Evolutionary conservation across 2,797 vertebrate species (phyloP).

Genomic region (Labroides dimidiatus): DNA sequence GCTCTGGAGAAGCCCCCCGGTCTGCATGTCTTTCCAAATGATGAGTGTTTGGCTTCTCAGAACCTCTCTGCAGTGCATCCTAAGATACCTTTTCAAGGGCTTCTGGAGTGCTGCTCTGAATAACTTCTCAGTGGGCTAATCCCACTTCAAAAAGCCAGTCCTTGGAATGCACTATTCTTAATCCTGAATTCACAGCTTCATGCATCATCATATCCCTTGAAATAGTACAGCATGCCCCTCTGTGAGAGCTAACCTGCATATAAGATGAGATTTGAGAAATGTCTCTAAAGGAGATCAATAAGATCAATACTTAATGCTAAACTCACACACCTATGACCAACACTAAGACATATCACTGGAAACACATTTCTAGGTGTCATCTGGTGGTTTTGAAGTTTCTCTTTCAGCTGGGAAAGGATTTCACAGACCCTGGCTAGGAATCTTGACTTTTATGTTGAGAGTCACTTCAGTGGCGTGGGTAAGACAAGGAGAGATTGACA

Average conservation of each 20-base stretch:
- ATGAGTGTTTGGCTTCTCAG: slow-evolving; percentile 67
- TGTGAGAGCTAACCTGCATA: slow-evolving; percentile 24
- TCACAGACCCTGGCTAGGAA: slow-evolving; percentile 15
- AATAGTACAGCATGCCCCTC: slow-evolving; percentile 34
- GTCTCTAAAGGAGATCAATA: slow-evolving; percentile 32
- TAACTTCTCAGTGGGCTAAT: slow-evolving; percentile 73
- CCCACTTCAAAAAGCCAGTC: slow-evolving; percentile 75
- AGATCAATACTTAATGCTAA: slow-evolving; percentile 35
- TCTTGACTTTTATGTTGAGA: slow-evolving; percentile 40
- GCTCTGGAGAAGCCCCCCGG: slow-evolving; percentile 42
- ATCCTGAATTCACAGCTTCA: slow-evolving; percentile 66
- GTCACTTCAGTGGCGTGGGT: slow-evolving; percentile 44
- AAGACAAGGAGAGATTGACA: slow-evolving; percentile 56
- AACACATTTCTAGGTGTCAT: slow-evolving; percentile 38
- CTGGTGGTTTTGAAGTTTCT: slow-evolving; percentile 14
- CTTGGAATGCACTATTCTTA: slow-evolving; percentile 67
- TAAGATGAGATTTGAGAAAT: slow-evolving; percentile 25
- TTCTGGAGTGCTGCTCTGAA: slow-evolving; percentile 68
- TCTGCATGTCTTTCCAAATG: slow-evolving; percentile 51
- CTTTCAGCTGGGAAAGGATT: slow-evolving; percentile 33
- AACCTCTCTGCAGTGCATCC: slow-evolving; percentile 56
- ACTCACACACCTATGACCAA: slow-evolving; percentile 6
- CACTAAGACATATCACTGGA: slow-evolving; percentile 27
- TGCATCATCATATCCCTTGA: slow-evolving; percentile 58
- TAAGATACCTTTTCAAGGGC: slow-evolving; percentile 69